Evolutionary conservation across 2,113 vertebrate species (phyloP).

Genomic region (Coryphaenoides rupestris): DNA sequence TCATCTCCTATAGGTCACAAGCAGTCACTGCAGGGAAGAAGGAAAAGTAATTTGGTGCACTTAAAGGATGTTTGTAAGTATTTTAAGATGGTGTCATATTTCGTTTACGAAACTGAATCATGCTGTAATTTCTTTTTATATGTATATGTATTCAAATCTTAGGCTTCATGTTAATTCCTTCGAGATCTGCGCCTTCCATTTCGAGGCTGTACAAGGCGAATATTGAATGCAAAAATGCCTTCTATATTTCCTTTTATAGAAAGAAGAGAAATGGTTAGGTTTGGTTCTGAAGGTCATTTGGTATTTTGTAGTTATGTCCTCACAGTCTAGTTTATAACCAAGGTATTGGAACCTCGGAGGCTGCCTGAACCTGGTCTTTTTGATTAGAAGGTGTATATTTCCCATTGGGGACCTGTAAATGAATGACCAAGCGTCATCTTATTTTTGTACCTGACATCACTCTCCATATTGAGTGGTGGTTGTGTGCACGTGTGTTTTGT

Average conservation of each 20-base stretch:
- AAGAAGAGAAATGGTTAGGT: no score
- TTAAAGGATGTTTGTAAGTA: not conserved
- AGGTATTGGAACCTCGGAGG: not conserved
- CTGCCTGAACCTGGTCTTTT: not conserved
- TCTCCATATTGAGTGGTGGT: constrained; percentile 29
- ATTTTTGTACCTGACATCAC: constrained; percentile 43
- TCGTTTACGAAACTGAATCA: no score
- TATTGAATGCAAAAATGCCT: no score
- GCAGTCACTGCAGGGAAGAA: constrained; percentile 31
- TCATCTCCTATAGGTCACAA: constrained; percentile 13
- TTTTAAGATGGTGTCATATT: no score
- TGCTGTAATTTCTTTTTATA: constrained; percentile 10
- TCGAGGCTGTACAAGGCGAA: constrained; percentile 1
- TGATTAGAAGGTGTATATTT: constrained; percentile 13
- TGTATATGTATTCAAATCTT: constrained; percentile 42
- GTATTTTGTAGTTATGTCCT: not conserved
- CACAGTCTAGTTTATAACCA: no score
- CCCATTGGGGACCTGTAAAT: constrained; percentile 17
- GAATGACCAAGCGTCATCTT: constrained; percentile 32
- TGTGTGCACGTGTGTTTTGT: constrained; percentile 51
- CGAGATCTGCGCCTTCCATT: constrained; percentile 29
- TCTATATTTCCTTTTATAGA: no score
- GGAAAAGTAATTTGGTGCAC: not conserved
- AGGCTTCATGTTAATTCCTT: constrained; percentile 27
- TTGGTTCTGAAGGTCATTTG: constrained; percentile 14